Percentiles rank a stretch among this genome's conserved stretches.
phyloP scores from a whole-genome alignment of 2,797 vertebrate species.

The Enteromius mattozi region DNA sequence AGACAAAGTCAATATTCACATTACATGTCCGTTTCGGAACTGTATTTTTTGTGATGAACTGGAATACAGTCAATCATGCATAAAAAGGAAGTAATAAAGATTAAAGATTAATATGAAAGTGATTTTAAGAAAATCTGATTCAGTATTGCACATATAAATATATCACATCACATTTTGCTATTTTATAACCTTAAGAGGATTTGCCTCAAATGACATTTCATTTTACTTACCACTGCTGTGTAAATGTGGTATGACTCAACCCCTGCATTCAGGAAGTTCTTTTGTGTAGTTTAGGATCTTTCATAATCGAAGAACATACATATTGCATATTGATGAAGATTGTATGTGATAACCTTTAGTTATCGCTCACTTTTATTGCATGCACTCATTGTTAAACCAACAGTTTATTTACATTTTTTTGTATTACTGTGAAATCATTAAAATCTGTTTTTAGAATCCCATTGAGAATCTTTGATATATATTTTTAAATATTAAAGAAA shows the following conservation, averaged over 20 bases:
- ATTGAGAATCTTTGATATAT: neutral
- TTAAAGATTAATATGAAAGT: neutral
- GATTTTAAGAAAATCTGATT: neutral
- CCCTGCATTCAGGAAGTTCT: neutral
- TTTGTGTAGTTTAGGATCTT: neutral
- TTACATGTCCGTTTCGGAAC: neutral
- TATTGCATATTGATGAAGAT: neutral
- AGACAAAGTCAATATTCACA: neutral
- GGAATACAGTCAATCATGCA: neutral
- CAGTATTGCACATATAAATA: neutral
- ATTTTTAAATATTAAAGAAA: neutral
- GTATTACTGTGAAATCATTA: neutral
- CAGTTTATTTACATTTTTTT: neutral
- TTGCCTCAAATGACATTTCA: neutral
- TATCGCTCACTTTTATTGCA: neutral
- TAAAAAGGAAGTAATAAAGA: neutral
- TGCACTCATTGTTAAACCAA: too few relatives aligned
- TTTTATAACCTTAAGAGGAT: conserved; percentile 10
- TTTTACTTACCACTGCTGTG: neutral
- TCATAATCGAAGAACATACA: neutral
- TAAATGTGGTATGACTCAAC: neutral
- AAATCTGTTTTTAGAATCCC: neutral
- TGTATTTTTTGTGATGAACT: neutral
- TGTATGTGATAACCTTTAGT: neutral
- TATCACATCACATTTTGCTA: neutral